These are phyloP conservation scores for Sebastes nivosus DNA, from an alignment of 2,797 vertebrate genomes.

Conservation along the genomic window DNA sequence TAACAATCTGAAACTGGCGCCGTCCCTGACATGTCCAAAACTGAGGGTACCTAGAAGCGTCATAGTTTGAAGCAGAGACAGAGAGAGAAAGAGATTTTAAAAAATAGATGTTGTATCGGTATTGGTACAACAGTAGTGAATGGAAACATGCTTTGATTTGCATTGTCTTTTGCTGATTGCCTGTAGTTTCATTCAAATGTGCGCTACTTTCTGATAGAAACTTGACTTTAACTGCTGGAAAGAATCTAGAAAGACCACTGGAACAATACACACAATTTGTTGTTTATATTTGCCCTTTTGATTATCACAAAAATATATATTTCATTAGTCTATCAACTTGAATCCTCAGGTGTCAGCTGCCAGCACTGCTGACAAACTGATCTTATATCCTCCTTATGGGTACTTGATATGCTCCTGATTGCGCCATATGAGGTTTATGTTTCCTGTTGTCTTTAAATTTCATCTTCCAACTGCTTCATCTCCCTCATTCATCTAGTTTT, in stretches of 20 bases:
- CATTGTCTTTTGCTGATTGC: not conserved
- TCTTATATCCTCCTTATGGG: not conserved
- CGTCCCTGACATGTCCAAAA: too few species aligned
- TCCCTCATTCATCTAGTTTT: not conserved
- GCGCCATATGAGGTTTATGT: not conserved
- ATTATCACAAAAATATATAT: not conserved
- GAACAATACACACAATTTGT: not conserved
- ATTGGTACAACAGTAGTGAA: too few species aligned
- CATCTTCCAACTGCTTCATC: not conserved
- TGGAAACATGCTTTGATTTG: not conserved
- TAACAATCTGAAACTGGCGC: too few species aligned
- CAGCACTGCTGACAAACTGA: not conserved
- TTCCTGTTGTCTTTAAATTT: not conserved
- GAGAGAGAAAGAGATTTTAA: too few species aligned
- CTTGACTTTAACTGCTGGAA: not conserved
- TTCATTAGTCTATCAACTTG: not conserved
- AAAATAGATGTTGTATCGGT: too few species aligned
- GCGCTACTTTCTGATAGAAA: not conserved
- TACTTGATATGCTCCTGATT: not conserved
- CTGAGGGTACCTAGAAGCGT: too few species aligned
- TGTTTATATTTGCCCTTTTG: not conserved
- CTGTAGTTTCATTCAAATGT: not conserved
- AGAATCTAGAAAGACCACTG: not conserved
- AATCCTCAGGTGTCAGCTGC: not conserved
- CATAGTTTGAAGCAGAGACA: too few species aligned